Base-by-base conservation (phyloP, 23 tunicate species). In the Diplosoma virens region DNA sequence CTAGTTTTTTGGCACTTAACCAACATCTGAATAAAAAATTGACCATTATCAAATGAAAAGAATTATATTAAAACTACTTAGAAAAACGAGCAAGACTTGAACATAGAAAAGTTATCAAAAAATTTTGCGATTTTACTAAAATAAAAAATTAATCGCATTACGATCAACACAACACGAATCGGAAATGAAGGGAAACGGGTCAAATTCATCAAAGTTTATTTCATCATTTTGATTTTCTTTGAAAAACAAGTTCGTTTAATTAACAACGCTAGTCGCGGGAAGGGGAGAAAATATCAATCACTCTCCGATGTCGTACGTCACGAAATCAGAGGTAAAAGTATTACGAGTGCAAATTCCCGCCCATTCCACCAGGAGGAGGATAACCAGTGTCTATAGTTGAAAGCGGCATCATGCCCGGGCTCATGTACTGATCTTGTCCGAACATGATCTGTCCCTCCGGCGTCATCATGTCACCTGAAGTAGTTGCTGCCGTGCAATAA, bases 391-490 rank as follows among this genome's bases (percentile, higher is more conserved):
- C 83, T 22, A 78, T 46, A 4, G 27, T 22, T 1, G 53, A 41
- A 7, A 48, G 59, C 25, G 66, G 83, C 83, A 64, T 64, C 47
- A 48, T 37, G 52, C 21, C 16, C 21, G 54, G 70, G 65, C 29
- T 74, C 65, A 74, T 74, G 37, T 76, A 76, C 18, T 80, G 84
- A 17, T 80, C 50, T n/a, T 67, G 33, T 33, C 35, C 48, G 53
- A 32, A 50, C 30, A 58, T 45, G 63, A 81, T 45, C 22, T 61
- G 45, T n/a, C 74, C 77, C 18, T 81, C 86, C 59, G 77, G 46
- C 33, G 79, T 56, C 79, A 81, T 71, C 71, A 81, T 58, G 11
- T 81, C 79, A 24, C 71, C 72, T 81, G 76, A 14, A 52, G 64
- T 20, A 56, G 63, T 56, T 14, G 24, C 21, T 56, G 25, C 6